Percentiles rank a stretch among this genome's conserved stretches.
These are phyloP conservation scores for Axis porcinus DNA, from an alignment of 2,113 vertebrate genomes.

Conservation along the genomic window DNA sequence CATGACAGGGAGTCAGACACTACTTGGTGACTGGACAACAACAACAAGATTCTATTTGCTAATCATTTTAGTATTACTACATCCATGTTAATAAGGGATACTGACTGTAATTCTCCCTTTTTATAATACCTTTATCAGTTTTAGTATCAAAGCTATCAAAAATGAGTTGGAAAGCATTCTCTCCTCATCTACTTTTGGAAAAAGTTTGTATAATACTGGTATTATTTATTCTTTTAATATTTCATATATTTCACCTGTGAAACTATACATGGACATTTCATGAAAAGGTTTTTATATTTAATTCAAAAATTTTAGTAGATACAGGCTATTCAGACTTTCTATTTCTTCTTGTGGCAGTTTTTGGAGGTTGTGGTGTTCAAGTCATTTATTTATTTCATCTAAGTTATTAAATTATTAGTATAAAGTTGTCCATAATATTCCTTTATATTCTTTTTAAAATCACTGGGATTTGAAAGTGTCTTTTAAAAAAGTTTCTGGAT, in stretches of 20 bases:
- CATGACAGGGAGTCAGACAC: not conserved
- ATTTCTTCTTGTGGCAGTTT: not conserved
- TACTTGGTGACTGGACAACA: not conserved
- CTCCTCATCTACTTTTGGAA: not conserved
- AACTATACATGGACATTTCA: not conserved
- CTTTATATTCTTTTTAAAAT: not conserved
- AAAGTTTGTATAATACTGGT: not conserved
- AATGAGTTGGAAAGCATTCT: not conserved
- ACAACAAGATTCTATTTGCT: not conserved
- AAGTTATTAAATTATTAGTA: not conserved
- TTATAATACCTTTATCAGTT: not conserved
- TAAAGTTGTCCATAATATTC: not conserved
- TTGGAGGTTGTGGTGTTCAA: not conserved
- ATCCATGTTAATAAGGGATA: not conserved
- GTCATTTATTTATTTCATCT: not conserved
- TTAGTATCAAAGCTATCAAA: not conserved
- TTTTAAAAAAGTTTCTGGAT: not conserved
- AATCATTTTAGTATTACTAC: not conserved
- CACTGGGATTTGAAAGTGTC: not conserved
- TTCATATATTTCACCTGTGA: not conserved
- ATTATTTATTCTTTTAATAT: not conserved
- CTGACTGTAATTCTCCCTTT: not conserved
- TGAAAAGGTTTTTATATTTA: not conserved
- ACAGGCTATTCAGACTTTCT: not conserved
- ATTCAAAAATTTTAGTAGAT: not conserved